These are phyloP conservation scores for Plemyria rubiginata DNA, from an alignment of 2,888 invertebrate species.

Conservation along the genomic window DNA sequence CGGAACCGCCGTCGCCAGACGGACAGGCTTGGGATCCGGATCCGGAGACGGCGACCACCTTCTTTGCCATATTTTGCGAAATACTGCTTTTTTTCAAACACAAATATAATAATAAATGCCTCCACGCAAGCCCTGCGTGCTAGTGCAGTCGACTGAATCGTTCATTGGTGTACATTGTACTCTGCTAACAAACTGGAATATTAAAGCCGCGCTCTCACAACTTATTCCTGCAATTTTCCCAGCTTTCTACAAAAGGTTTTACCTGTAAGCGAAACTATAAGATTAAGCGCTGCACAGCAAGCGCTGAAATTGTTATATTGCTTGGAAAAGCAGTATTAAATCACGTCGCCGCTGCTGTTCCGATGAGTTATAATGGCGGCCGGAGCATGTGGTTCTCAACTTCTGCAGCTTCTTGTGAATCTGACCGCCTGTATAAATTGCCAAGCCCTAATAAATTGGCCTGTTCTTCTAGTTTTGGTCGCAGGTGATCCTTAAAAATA, in stretches of 20 bases:
- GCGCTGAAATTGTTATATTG: slow-evolving; percentile 27
- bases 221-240: slow-evolving; percentile 24
- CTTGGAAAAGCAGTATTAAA: slow-evolving; percentile 26
- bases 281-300: slow-evolving; percentile 23
- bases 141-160: no score
- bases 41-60: slow-evolving; percentile 6
- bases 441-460: no score
- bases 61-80: background rate
- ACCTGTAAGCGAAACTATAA: slow-evolving; percentile 26
- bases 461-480: no score
- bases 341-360: slow-evolving; percentile 27
- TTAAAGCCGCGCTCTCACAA: slow-evolving; percentile 17
- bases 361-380: slow-evolving; percentile 11
- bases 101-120: no score
- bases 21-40: slow-evolving; percentile 19
- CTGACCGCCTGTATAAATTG: no score
- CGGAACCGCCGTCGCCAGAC: no score
- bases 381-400: no score
- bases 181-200: slow-evolving; percentile 21
- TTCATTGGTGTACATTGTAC: background rate
- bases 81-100: no score
- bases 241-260: slow-evolving; percentile 14
- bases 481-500: no score
- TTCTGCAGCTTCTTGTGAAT: no score
- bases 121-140: no score